A percentile compares a stretch with the other conserved stretches of the same genome.
These are phyloP conservation scores for Xiphophorus maculatus DNA, from an alignment of 2,113 vertebrate species.

Conservation along the genomic window DNA sequence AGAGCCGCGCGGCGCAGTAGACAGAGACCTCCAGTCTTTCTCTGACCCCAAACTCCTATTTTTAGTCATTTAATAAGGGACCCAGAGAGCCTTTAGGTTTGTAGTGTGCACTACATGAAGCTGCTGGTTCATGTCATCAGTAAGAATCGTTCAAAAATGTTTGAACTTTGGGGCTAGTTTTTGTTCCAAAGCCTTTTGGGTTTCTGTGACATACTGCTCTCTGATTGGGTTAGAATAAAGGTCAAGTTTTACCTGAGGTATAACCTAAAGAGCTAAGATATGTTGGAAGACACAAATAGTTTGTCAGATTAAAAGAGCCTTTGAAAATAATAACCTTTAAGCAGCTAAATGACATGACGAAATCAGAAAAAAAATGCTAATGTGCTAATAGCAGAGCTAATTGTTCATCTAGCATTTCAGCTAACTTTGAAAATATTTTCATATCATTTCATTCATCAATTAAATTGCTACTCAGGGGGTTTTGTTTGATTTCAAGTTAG, in stretches of 20 bases:
- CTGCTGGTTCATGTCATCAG: background rate
- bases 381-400: no score
- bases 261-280: background rate
- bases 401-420: no score
- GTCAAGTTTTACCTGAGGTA: background rate
- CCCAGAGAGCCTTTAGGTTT: background rate
- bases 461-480: no score
- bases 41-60: slow-evolving; percentile 38
- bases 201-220: background rate
- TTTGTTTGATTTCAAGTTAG: no score
- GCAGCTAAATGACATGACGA: no score
- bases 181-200: background rate
- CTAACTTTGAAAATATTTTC: no score
- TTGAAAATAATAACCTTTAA: no score
- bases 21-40: slow-evolving; percentile 43
- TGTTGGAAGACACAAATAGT: background rate
- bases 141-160: background rate
- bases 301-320: no score
- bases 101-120: slow-evolving; percentile 1
- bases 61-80: slow-evolving; percentile 41
- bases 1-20: slow-evolving; percentile 25
- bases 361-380: no score
- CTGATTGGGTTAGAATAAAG: background rate
- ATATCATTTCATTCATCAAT: no score
- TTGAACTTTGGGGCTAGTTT: background rate